These are phyloP conservation scores for Drosophila bunnanda DNA, from an alignment of 2,888 invertebrate genomes.

Conservation along the genomic window DNA sequence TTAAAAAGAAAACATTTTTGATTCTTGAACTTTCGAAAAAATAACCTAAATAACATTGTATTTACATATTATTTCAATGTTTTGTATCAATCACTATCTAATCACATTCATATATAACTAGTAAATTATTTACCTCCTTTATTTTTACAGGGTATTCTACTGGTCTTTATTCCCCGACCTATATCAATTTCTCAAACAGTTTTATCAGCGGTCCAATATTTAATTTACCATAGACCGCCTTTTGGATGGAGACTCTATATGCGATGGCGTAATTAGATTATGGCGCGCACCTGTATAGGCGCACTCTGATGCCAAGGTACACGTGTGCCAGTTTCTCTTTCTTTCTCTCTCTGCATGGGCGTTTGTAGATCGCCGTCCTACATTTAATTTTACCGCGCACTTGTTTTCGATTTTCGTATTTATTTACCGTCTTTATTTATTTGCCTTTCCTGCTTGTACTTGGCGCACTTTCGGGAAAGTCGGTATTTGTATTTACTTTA, in stretches of 20 bases:
- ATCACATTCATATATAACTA: too few relatives aligned
- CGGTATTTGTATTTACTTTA: constrained; percentile 2
- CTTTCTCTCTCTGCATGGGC: constrained; percentile 25
- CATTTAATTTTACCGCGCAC: constrained; percentile 27
- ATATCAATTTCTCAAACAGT: constrained; percentile 11
- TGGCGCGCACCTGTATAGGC: constrained; percentile 58
- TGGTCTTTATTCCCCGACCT: constrained; percentile 28
- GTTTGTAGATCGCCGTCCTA: constrained; percentile 33
- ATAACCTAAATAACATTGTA: background rate
- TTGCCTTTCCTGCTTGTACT: constrained; percentile 48
- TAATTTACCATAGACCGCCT: constrained; percentile 25
- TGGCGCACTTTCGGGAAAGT: constrained; percentile 39
- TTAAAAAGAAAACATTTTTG: background rate
- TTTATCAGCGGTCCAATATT: constrained; percentile 65
- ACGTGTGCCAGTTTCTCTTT: constrained; percentile 50
- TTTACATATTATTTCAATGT: background rate
- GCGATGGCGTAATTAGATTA: constrained; percentile 71
- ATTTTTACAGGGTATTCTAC: constrained; percentile 14
- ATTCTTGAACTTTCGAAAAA: too few relatives aligned
- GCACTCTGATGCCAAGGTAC: constrained; percentile 19
- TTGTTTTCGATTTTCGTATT: constrained; percentile 46
- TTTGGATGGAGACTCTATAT: constrained; percentile 23
- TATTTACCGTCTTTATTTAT: constrained; percentile 36
- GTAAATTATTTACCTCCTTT: too few relatives aligned
- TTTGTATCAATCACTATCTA: too few relatives aligned